Evolutionary conservation across 1,140 invertebrate genomes (phyloP), one percentile per base, ranked within the genome.

Genomic region (Phthorimaea operculella): DNA sequence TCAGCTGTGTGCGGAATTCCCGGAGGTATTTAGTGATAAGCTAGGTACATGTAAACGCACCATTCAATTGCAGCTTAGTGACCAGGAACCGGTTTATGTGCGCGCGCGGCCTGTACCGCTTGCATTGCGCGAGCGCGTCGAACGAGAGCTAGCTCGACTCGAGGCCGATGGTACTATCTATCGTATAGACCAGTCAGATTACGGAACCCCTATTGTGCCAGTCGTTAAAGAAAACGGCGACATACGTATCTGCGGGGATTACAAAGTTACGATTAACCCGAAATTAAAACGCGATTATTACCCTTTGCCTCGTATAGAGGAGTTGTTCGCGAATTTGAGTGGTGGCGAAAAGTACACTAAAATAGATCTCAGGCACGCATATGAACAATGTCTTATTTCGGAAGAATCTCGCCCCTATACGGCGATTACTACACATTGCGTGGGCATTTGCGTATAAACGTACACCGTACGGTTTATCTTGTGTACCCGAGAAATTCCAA

Each of bases 131-230:
- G 63, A 55, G 14, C 72, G 74, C 47, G 72, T 87, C 8, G 73
- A 80, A 34, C 54, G 58, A 2, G 84, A 87, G 59, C 55, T 86
- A 8, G 59, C 68, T 1, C 62, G 78, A 36, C 62, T 87, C 21
- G 66, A 70, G 39, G 17, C 56, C 2, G 63, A 76, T 42, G 67
- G 67, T 4, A 48, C 63, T 17, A 68, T 76, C 39, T 70, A 61
- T 48, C 55, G 58, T 8, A 60, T 73, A 5, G 63, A 67, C 2
- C 48, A 60, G 33, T 71, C 66, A 0, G 64, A 70, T 5, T 70
- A 60, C 42, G 67, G 66, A 4, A 72, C 66, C 0, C 66, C 64
- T 5, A 67, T 70, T 15, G 59, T 70, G 1, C 64, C 60, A 1
- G 63, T 68, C 0, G 34, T 68, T 45, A 70, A 70, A 50, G 10